Evolutionary conservation across 1,140 invertebrate genomes (phyloP), one percentile per base, ranked within the genome.

Genomic region (Argopecten irradians): DNA sequence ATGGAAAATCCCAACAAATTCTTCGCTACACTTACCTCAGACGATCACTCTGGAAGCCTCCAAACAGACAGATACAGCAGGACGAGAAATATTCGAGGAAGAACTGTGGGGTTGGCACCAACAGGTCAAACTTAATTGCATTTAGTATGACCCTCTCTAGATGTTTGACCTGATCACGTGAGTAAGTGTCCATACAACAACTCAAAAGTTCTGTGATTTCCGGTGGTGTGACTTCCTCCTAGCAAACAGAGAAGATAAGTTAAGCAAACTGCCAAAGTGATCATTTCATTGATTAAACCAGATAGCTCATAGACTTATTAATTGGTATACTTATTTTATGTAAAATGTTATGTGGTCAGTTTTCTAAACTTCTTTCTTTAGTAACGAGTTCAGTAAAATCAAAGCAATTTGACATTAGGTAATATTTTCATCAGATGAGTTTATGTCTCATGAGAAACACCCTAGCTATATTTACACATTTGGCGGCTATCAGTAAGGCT

Each of bases 191-290:
- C 22, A 86, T 87, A 89, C 90, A 92, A 16, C 89, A 86, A 34
- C 87, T 86, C 22, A 93, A 35, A 13, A 93, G 82, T 19, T 93
- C 93, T 11, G 89, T 88, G 0, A 93, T 92, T 71, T 92, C 91
- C n/a, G 93, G 92, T 19, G 93, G 92, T 34, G 82, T 88, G 34
- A 93, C 84, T 87, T 93, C 93, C 87, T 93, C 92, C 93, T 93
- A 85, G 33, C 89, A n/a, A 11, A 11, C 5, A 28, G 11, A n/a
- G 55, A n/a, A 71, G n/a, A 71, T 7, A n/a, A 71, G n/a, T 22
- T 13, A 84, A 87, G 14, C 13, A 32, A 87, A 87, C n/a, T n/a
- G n/a, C n/a, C n/a, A n/a, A n/a, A n/a, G n/a, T n/a, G n/a, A n/a
- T n/a, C n/a, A n/a, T n/a, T n/a, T n/a, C n/a, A n/a, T n/a, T n/a